Conservation (phyloP, 2,113 vertebrate species). For the Anthoscopus minutus region DNA sequence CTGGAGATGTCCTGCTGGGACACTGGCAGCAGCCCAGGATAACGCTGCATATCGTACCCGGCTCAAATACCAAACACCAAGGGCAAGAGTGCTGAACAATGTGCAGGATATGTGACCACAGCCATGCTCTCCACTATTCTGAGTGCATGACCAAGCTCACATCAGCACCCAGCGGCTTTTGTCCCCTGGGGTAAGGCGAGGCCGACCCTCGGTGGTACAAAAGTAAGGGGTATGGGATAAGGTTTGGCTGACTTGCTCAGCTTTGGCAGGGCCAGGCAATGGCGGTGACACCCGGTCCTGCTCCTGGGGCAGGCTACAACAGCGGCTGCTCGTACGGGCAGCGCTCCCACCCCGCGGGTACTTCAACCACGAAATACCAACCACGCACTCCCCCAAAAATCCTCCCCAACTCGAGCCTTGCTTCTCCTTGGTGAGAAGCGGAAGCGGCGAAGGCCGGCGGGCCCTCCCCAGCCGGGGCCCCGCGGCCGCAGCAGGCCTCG, state of each 20-base stretch:
- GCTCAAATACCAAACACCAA: background rate
- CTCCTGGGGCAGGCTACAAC: rapidly evolving
- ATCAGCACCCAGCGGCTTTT: rapidly evolving
- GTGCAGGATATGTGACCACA: rapidly evolving
- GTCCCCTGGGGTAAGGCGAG: rapidly evolving
- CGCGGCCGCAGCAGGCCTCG: background rate
- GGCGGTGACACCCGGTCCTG: rapidly evolving
- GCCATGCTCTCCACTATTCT: rapidly evolving
- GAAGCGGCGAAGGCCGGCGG: background rate
- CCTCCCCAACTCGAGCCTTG: rapidly evolving
- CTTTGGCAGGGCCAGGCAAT: background rate
- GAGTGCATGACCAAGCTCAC: rapidly evolving
- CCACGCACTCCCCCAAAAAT: no score
- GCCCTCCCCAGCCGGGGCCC: background rate
- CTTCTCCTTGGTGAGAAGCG: background rate
- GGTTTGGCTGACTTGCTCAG: background rate
- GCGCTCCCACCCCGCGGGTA: background rate
- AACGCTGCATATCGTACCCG: rapidly evolving
- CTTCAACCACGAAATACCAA: background rate
- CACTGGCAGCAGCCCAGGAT: rapidly evolving
- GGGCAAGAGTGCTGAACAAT: rapidly evolving
- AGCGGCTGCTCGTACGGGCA: rapidly evolving
- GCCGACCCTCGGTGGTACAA: background rate
- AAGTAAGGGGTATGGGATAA: no score
- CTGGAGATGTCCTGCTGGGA: background rate